phyloP scores from a whole-genome alignment of 92 coral and sea anemone genomes.

The Epizoanthus illoricatus region DNA sequence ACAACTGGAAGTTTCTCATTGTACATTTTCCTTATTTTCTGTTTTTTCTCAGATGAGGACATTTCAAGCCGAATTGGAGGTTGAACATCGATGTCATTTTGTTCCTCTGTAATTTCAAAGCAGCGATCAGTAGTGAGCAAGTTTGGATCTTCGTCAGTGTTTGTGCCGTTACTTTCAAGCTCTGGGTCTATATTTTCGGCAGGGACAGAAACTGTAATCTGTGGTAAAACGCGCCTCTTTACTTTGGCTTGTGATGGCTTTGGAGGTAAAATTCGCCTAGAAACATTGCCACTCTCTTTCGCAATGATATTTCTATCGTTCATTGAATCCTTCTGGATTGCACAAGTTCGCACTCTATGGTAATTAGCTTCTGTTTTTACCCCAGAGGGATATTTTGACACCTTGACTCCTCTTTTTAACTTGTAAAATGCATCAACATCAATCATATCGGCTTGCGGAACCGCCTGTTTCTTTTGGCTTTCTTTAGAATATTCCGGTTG shows the following conservation, averaged over 20 bases:
- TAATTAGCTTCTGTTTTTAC: not conserved
- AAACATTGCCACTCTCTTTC: not conserved
- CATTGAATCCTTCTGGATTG: too few relatives aligned
- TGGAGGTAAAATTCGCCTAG: not conserved
- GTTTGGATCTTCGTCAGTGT: not conserved
- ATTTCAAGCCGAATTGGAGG: not conserved
- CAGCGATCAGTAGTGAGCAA: constrained; percentile 10
- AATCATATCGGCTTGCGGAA: not conserved
- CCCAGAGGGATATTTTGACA: too few relatives aligned
- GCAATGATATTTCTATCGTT: not conserved
- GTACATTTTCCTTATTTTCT: not conserved
- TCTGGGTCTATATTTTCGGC: not conserved
- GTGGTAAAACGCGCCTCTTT: not conserved
- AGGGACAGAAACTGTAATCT: not conserved
- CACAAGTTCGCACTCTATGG: not conserved
- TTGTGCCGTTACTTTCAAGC: not conserved
- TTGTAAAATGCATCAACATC: too few relatives aligned
- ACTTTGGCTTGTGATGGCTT: not conserved
- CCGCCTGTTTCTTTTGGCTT: not conserved
- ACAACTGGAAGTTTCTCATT: not conserved
- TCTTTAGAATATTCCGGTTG: not conserved
- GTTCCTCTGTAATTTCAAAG: not conserved
- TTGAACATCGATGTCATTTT: not conserved
- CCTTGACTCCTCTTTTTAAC: too few relatives aligned
- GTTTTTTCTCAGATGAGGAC: not conserved